Evolutionary conservation across 2,888 invertebrate genomes (phyloP), one percentile per base, ranked within the genome.

Genomic region (Stenichneumon culpator): DNA sequence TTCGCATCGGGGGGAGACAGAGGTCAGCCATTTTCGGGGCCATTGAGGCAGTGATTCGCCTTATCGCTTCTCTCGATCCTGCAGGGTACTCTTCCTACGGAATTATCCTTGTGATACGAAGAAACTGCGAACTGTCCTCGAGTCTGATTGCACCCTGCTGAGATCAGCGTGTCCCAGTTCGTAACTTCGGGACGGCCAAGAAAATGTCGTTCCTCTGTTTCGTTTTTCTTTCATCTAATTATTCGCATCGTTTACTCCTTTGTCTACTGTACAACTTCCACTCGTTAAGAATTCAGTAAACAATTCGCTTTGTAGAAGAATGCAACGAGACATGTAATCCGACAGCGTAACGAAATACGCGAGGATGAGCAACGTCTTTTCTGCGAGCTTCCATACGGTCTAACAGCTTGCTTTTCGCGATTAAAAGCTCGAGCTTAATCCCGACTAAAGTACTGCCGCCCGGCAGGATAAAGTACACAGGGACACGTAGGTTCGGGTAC

Each of bases 351-450:
- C 54, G 22, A 52, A 68, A 16, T 39, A 32, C 36, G 22, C 14
- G 36, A 16, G 19, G 52, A 77, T 36, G 14, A 54, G n/a, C 63
- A 65, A 74, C 60, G 75, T 54, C 22, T 67, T 22, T 50, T 50
- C 28, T 0, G 28, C 69, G 14, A 39, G 19, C 25, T 52, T 28
- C 14, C 25, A n/a, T 28, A 28, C 28, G 28, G 63, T 63, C 25
- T 28, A 11, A 28, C 25, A 32, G 16, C 63, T 28, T 69, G 25
- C 39, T n/a, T 7, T 52, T 11, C 11, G 65, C 77, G 75, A 77
- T 82, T 77, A 82, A 82, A 54, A 70, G 65, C 54, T 19, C 19
- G 44, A 70, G 44, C 65, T 63, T 70, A 77, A 72, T 72, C 70
- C 22, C 65, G 19, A 52, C 19, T 70, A 44, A 32, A 50, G 32